Evolutionary conservation across 2,888 invertebrate species (phyloP).

Genomic region (Lamellibrachia columna): DNA sequence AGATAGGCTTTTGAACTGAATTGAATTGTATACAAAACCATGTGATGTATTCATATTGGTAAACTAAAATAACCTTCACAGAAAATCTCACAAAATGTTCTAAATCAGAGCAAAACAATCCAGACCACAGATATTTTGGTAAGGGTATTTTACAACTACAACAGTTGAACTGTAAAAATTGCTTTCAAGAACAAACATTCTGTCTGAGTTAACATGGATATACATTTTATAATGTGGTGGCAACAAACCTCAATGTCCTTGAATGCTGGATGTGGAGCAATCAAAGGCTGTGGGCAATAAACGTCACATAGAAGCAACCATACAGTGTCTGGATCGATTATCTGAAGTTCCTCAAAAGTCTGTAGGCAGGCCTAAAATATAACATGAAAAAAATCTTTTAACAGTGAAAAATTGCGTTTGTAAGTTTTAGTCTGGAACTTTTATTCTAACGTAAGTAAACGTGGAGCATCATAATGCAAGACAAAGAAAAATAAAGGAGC

Average conservation of each 20-base stretch:
- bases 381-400: conserved; percentile 17
- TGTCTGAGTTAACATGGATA: too few relatives aligned
- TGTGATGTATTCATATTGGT: too few relatives aligned
- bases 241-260: neutral
- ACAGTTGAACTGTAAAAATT: too few relatives aligned
- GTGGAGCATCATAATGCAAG: neutral
- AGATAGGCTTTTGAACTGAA: neutral
- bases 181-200: too few relatives aligned
- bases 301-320: conserved; percentile 34
- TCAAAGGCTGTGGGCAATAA: conserved; percentile 28
- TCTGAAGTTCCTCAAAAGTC: conserved; percentile 29
- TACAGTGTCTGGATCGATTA: conserved; percentile 28
- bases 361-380: conserved; percentile 26
- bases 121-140: too few relatives aligned
- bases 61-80: too few relatives aligned
- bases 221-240: neutral
- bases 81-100: too few relatives aligned
- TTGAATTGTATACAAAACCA: too few relatives aligned
- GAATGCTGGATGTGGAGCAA: conserved; percentile 27
- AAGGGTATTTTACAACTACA: too few relatives aligned
- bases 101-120: too few relatives aligned
- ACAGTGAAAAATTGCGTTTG: neutral
- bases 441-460: neutral
- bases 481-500: neutral
- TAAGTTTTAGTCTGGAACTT: neutral